A percentile compares a stretch with the other conserved stretches of the same genome.
Evolutionary conservation across 2,888 invertebrate species (phyloP).

Genomic region (Siphlonurus alternatus): DNA sequence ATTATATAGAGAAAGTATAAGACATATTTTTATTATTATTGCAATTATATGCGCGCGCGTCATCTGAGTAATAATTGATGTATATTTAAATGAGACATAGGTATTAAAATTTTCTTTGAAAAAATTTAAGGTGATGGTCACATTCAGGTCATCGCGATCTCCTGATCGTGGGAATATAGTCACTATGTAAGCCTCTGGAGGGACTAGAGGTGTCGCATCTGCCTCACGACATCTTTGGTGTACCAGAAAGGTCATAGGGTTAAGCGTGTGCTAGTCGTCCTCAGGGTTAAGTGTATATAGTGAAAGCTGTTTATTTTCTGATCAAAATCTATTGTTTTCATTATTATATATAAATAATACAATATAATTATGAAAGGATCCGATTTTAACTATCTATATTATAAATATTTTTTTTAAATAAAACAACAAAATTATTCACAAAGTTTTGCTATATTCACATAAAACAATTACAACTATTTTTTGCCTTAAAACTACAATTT

Average conservation of each 20-base stretch:
- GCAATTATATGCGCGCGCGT: not conserved
- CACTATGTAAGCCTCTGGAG: too few species aligned
- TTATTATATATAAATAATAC: not conserved
- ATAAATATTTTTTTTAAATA: too few species aligned
- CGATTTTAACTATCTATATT: too few species aligned
- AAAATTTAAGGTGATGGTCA: too few species aligned
- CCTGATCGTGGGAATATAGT: not conserved
- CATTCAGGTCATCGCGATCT: too few species aligned
- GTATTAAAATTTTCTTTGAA: too few species aligned
- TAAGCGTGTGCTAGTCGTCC: not conserved
- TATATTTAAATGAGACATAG: too few species aligned
- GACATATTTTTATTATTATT: not conserved
- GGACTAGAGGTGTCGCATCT: not conserved
- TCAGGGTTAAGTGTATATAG: not conserved
- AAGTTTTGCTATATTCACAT: slow-evolving; percentile 12
- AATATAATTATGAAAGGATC: not conserved
- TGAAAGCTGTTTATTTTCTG: not conserved
- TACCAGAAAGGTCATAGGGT: not conserved
- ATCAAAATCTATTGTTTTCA: not conserved
- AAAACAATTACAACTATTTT: slow-evolving; percentile 11
- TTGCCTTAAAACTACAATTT: not conserved
- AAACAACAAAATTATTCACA: slow-evolving; percentile 8
- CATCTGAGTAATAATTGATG: not conserved
- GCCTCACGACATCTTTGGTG: not conserved
- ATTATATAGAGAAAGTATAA: too few species aligned